A percentile compares a stretch with the other conserved stretches of the same genome.
These are phyloP conservation scores for Ciconia maguari DNA, from an alignment of 2,113 vertebrate species.

Conservation along the genomic window DNA sequence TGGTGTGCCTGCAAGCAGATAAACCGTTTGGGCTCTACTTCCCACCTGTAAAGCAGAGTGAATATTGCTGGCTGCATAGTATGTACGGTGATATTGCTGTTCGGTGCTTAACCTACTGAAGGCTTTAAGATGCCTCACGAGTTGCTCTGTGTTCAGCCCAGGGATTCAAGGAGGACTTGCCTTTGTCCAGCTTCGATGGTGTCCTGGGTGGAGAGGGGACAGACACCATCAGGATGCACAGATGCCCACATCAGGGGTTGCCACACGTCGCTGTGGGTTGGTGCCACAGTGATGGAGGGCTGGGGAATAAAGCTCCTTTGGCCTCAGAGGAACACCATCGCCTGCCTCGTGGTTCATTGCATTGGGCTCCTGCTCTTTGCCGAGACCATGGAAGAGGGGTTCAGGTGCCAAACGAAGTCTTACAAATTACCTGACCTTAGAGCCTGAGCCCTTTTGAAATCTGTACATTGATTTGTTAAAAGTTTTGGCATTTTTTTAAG, in stretches of 20 bases:
- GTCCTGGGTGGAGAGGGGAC: neutral
- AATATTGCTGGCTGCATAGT: neutral
- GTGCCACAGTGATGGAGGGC: neutral
- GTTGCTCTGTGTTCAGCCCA: neutral
- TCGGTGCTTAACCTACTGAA: neutral
- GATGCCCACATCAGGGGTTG: neutral
- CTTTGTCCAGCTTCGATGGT: neutral
- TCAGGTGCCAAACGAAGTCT: neutral
- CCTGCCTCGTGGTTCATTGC: neutral
- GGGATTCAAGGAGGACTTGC: neutral
- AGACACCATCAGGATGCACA: neutral
- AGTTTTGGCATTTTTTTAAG: neutral
- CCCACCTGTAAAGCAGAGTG: neutral
- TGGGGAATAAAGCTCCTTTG: neutral
- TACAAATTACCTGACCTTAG: neutral
- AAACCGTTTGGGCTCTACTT: neutral
- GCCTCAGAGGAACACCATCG: neutral
- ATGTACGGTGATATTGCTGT: neutral
- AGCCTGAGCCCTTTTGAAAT: neutral
- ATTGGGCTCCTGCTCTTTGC: neutral
- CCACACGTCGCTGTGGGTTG: fast-evolving
- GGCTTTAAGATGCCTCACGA: neutral
- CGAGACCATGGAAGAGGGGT: neutral
- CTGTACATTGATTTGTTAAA: neutral
- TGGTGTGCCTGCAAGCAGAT: neutral